These are phyloP conservation scores for Carcharodon carcharias DNA, from an alignment of 2,797 vertebrate genomes.

Conservation along the genomic window DNA sequence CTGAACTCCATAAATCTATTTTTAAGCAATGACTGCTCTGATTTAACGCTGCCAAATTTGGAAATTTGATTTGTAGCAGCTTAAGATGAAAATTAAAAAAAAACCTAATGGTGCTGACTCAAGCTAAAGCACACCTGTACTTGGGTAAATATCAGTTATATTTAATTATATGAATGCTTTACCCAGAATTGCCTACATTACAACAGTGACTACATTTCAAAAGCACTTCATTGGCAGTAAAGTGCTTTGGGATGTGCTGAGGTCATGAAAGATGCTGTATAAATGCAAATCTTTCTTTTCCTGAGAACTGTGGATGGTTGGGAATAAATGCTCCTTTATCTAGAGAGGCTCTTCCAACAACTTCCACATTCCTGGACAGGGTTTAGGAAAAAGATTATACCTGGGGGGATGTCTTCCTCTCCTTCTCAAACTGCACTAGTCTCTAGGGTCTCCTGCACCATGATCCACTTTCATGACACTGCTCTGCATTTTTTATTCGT, in stretches of 20 bases:
- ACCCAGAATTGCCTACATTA: background rate
- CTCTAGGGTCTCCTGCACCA: background rate
- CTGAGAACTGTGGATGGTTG: background rate
- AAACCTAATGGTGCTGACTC: background rate
- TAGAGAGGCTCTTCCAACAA: background rate
- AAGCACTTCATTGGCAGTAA: background rate
- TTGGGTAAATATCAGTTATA: conserved; percentile 25
- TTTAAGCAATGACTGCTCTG: background rate
- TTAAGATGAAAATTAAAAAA: background rate
- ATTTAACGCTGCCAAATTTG: background rate
- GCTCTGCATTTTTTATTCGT: background rate
- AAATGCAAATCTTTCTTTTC: background rate
- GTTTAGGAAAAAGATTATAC: background rate
- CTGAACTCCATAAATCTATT: background rate
- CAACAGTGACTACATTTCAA: background rate
- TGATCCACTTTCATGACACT: background rate
- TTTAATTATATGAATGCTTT: background rate
- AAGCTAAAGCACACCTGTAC: background rate
- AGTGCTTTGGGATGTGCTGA: background rate
- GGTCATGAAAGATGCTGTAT: background rate
- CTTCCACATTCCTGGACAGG: background rate
- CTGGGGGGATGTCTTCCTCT: background rate
- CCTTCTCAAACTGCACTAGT: background rate
- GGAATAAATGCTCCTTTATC: background rate
- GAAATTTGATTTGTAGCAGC: background rate